These are phyloP conservation scores for Ptychobarbus kaznakovi DNA, from an alignment of 2,797 vertebrate species.

Conservation along the genomic window DNA sequence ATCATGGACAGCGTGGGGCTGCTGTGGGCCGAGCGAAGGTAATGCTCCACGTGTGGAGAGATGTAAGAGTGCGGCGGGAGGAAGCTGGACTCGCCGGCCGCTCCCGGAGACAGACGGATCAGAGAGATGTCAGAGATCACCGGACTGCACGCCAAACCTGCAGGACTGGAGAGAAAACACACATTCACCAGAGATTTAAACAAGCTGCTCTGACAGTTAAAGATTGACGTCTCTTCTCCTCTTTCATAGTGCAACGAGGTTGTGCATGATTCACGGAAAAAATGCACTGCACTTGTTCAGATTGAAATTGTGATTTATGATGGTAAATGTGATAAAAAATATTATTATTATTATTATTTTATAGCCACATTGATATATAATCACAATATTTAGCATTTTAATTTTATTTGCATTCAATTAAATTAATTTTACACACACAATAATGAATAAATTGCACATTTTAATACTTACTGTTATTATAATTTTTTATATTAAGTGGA, in stretches of 20 bases:
- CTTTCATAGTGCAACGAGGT: not conserved
- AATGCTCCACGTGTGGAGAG: constrained; percentile 95
- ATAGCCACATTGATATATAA: too few relatives aligned
- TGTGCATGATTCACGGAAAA: not conserved
- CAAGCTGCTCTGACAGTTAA: not conserved
- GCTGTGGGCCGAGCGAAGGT: constrained; percentile 92
- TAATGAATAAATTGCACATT: too few relatives aligned
- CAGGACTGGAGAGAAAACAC: constrained; percentile 74
- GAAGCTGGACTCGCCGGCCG: constrained; percentile 86
- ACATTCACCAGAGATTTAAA: not conserved
- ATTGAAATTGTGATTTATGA: not conserved
- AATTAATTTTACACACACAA: too few relatives aligned
- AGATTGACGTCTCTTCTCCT: not conserved
- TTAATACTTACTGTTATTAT: too few relatives aligned
- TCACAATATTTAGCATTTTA: too few relatives aligned
- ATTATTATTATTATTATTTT: too few relatives aligned
- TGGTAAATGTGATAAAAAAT: not conserved
- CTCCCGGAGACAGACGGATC: constrained; percentile 87
- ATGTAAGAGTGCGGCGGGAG: constrained; percentile 88
- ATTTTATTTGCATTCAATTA: too few relatives aligned
- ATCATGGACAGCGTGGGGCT: constrained; percentile 97
- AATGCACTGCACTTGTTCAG: not conserved
- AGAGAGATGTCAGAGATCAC: constrained; percentile 93
- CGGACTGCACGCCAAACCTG: constrained; percentile 84
- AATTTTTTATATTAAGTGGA: not conserved